Conservation (phyloP, 2,113 vertebrate genomes). For the Pseudopipra pipra region DNA sequence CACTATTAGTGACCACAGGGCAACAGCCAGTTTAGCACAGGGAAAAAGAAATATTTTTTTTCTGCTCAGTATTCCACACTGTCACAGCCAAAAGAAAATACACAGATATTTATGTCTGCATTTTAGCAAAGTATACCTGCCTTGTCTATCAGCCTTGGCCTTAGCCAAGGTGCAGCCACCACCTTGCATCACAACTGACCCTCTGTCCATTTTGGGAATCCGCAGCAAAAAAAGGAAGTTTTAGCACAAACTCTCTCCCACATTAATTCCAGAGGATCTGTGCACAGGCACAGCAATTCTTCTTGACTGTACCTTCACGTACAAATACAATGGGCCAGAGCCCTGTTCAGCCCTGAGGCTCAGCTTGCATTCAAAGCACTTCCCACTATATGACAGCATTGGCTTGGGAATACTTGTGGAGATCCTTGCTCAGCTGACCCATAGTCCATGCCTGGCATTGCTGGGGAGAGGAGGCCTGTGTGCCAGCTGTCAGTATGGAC, state of each 20-base stretch:
- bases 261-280: not conserved
- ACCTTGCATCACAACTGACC: not conserved
- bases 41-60: not conserved
- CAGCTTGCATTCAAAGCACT: not conserved
- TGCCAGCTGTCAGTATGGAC: not conserved
- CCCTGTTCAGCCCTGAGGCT: not conserved
- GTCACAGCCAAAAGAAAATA: not conserved
- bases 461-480: not conserved
- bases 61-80: not conserved
- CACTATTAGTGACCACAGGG: not conserved
- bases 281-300: not conserved
- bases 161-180: not conserved
- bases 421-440: accelerated
- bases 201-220: not conserved
- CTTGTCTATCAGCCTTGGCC: not conserved
- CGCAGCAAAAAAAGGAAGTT: not conserved
- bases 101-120: not conserved
- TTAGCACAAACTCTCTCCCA: not conserved
- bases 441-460: accelerated
- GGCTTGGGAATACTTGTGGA: not conserved
- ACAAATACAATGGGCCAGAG: not conserved
- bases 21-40: not conserved
- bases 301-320: not conserved
- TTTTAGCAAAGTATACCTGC: not conserved
- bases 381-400: not conserved